Conservation (phyloP, 1,140 invertebrate species). For the Zaprionus gabonicus region DNA sequence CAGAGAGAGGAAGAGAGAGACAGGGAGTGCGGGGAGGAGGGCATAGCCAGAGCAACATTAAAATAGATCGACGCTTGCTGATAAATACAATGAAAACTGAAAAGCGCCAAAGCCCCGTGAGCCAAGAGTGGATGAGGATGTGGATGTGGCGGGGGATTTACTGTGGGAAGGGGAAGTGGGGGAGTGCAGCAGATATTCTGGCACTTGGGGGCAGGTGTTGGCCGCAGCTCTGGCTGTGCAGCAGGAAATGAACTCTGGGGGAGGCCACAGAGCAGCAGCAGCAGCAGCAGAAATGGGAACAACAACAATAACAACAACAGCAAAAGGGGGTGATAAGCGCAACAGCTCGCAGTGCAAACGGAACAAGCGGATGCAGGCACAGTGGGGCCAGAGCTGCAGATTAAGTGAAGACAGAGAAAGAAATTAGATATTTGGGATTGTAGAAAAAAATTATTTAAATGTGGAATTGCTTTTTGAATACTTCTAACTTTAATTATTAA, state of each 20-base stretch:
- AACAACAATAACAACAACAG: not conserved
- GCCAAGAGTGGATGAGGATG: slow-evolving; percentile 46
- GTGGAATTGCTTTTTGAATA: too few species aligned
- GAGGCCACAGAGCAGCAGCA: slow-evolving; percentile 15
- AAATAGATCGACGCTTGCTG: slow-evolving; percentile 72
- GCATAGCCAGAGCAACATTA: slow-evolving; percentile 61
- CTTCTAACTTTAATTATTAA: too few species aligned
- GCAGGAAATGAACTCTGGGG: slow-evolving; percentile 43
- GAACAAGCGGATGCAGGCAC: not conserved
- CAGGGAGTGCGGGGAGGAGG: not conserved
- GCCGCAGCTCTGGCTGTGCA: slow-evolving; percentile 16
- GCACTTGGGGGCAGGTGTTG: slow-evolving; percentile 23
- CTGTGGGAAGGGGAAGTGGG: not conserved
- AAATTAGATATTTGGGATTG: too few species aligned
- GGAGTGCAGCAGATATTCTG: slow-evolving; percentile 5
- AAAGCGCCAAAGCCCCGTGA: slow-evolving; percentile 60
- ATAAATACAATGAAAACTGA: slow-evolving; percentile 66
- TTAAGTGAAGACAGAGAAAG: not conserved
- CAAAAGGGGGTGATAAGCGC: slow-evolving; percentile 34
- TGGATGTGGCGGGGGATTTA: slow-evolving; percentile 14
- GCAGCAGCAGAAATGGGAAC: not conserved
- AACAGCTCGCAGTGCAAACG: slow-evolving; percentile 1
- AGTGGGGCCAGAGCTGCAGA: not conserved
- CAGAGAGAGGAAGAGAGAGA: not conserved
- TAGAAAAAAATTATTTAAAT: too few species aligned